Evolutionary conservation across 2,113 vertebrate species (phyloP).

Genomic region (Zeus faber): DNA sequence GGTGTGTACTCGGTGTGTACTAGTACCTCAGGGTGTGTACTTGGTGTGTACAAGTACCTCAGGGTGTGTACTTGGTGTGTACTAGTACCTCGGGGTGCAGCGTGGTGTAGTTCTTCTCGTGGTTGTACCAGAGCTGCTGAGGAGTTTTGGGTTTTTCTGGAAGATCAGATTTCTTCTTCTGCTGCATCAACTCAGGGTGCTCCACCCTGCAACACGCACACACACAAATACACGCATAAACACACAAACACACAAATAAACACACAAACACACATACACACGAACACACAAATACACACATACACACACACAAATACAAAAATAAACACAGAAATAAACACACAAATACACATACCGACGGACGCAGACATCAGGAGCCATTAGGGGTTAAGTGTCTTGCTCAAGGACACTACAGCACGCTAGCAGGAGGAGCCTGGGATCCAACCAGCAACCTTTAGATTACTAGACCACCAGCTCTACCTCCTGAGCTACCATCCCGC

Average conservation of each 20-base stretch:
- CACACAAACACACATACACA: no score
- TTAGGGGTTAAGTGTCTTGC: not conserved
- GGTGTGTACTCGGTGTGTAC: no score
- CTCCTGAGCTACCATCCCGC: no score
- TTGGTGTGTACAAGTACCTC: slow-evolving; percentile 52
- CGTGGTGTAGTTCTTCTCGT: slow-evolving; percentile 82
- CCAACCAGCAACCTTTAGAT: no score
- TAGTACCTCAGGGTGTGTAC: slow-evolving; percentile 55
- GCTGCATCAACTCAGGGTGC: slow-evolving; percentile 78
- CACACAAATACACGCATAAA: not conserved
- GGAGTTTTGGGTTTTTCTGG: slow-evolving; percentile 81
- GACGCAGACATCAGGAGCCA: not conserved
- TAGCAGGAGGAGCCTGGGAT: no score
- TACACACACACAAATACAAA: no score
- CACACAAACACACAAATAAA: not conserved
- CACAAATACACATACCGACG: not conserved
- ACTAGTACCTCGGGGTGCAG: slow-evolving; percentile 72
- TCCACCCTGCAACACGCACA: slow-evolving; percentile 61
- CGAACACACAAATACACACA: no score
- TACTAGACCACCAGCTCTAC: no score
- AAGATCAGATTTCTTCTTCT: slow-evolving; percentile 75
- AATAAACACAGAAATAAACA: no score
- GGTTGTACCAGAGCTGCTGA: slow-evolving; percentile 82
- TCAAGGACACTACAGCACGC: not conserved
- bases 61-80: not conserved